Base-by-base conservation (phyloP, 1,140 invertebrate genomes). In the Druon quercuslanigerum region DNA sequence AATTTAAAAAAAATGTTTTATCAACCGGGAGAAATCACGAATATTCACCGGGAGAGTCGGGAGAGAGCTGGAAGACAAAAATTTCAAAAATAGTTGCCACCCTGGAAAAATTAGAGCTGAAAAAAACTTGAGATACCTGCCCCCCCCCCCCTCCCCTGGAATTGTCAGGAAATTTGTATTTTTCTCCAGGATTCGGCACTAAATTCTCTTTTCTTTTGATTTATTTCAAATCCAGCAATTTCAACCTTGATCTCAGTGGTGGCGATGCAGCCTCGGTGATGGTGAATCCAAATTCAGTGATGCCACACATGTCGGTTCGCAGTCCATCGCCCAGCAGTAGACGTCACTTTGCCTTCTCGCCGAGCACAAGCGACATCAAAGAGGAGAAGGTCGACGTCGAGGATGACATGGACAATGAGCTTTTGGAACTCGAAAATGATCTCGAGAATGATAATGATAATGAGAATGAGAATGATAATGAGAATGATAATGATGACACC, bases 211-310 rank as follows among this genome's bases (percentile, higher is more conserved):
- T 33, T 25, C 3, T 33, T 33, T 5, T 33, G 3, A 16, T 66
- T 3, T 12, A 4, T 83, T 82, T 5, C 40, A 6, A 46, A 46
- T 46, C 9, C 81, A 90, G 89, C 76, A 90, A 90, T 86, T 94
- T 94, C 82, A 95, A 94, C 82, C 89, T 95, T 76, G 96, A 96
- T 86, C 93, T 96, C 78, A 94, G 93, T 83, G 94, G 94, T 1
- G 94, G 94, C 33, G 94, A 96, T 80, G 94, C 94, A 1, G 94
- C 95, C 4, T 94, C 94, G 19, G 92, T 94, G 52, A 95, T 95
- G 93, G 95, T 97, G 3, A 96, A 96, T 90, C 96, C 96, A 1
- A 96, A 95, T 83, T 95, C 95, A 40, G 93, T 94, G 57, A 94
- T 94, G 86, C 93, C 93, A 0, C 92, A 93, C 78, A 92, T 93